Conservation (phyloP, 2,113 vertebrate genomes). For the Polypterus bichir region DNA sequence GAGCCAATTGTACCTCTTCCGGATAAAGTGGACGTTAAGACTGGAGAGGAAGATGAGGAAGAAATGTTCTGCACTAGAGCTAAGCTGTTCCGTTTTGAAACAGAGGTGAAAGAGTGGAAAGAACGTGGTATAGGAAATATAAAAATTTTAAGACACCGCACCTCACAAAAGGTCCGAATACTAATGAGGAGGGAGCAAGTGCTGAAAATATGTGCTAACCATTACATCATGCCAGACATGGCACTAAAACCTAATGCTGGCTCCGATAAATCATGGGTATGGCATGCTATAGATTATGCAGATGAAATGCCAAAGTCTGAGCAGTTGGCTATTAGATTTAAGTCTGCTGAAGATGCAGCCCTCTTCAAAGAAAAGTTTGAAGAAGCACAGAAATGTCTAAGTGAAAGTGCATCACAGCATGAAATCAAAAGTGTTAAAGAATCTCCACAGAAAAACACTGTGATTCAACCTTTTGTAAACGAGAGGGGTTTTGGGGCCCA, state of each 20-base stretch:
- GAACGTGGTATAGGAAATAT: constrained; percentile 85
- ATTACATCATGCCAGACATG: constrained; percentile 88
- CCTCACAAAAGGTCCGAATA: constrained; percentile 81
- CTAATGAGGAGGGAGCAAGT: constrained; percentile 95
- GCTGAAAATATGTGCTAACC: constrained; percentile 94
- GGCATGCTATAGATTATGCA: constrained; percentile 91
- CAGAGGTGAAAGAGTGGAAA: constrained; percentile 89
- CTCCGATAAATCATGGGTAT: constrained; percentile 91
- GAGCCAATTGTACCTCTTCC: constrained; percentile 93
- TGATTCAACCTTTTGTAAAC: constrained; percentile 11
- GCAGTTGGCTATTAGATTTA: constrained; percentile 90
- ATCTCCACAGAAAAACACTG: constrained; percentile 5
- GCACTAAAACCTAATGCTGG: constrained; percentile 73
- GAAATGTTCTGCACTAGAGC: constrained; percentile 89
- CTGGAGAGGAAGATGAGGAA: constrained; percentile 93
- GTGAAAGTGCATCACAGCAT: constrained; percentile 25
- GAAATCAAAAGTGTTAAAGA: constrained; percentile 22
- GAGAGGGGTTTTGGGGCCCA: constrained; percentile 45
- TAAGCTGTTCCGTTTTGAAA: constrained; percentile 85
- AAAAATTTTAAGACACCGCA: constrained; percentile 85
- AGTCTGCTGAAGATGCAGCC: constrained; percentile 83
- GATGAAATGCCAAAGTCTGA: constrained; percentile 82
- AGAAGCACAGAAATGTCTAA: constrained; percentile 62
- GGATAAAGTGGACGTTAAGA: constrained; percentile 93
- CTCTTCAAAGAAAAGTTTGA: constrained; percentile 88